Conservation (phyloP, 2,888 invertebrate species). For the Lysandra bellargus region DNA sequence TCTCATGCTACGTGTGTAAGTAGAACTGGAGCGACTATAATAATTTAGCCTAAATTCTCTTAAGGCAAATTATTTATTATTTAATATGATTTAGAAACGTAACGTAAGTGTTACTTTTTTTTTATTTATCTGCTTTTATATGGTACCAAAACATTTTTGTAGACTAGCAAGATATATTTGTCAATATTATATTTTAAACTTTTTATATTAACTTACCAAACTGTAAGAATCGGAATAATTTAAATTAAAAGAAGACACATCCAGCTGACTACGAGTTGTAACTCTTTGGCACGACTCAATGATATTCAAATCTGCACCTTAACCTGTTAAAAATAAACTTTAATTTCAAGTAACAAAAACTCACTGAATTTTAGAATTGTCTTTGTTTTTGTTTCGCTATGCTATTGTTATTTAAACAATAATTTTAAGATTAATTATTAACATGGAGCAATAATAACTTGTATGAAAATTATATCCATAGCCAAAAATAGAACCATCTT, state of each 20-base stretch:
- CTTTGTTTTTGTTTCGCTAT: background rate
- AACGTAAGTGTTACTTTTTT: too few species aligned
- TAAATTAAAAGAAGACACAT: background rate
- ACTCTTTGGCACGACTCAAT: background rate
- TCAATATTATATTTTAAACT: too few species aligned
- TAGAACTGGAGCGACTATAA: background rate
- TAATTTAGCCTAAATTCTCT: too few species aligned
- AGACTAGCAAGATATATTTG: too few species aligned
- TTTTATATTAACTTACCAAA: too few species aligned
- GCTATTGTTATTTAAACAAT: background rate
- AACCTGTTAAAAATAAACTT: background rate
- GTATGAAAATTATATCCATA: background rate
- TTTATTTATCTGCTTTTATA: too few species aligned
- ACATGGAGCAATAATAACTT: background rate
- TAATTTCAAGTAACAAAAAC: background rate
- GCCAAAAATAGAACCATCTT: background rate
- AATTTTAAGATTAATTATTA: background rate
- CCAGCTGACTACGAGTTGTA: background rate
- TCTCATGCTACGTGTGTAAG: slow-evolving; percentile 27
- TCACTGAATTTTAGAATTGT: background rate
- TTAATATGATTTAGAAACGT: too few species aligned
- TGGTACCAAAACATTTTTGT: too few species aligned
- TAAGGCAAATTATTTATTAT: too few species aligned
- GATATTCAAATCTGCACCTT: background rate
- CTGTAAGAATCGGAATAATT: background rate